Evolutionary conservation across 2,797 vertebrate genomes (phyloP).

Genomic region (Argya squamiceps): DNA sequence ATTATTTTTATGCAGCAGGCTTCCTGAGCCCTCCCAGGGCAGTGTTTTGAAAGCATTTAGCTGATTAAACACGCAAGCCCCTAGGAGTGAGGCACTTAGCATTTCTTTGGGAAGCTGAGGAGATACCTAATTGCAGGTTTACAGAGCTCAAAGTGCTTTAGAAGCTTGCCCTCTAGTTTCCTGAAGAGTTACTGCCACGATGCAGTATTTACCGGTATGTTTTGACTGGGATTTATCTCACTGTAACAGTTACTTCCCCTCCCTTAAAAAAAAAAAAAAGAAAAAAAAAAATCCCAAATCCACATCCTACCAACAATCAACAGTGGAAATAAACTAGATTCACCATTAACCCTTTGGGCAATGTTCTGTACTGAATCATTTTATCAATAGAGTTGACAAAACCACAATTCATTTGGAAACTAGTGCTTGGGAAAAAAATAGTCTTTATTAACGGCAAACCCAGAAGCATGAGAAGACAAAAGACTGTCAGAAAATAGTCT

Average conservation of each 20-base stretch:
- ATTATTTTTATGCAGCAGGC: not conserved
- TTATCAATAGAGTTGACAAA: not conserved
- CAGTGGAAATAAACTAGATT: not conserved
- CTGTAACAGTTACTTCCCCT: not conserved
- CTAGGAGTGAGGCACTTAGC: not conserved
- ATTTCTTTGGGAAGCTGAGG: not conserved
- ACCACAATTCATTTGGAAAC: not conserved
- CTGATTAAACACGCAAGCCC: not conserved
- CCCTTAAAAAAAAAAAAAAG: too few relatives aligned
- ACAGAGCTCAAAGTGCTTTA: slow-evolving; percentile 17
- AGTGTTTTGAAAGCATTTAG: slow-evolving; percentile 5
- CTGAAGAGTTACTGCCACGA: not conserved
- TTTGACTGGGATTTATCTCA: not conserved
- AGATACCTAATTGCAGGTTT: not conserved
- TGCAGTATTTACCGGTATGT: fast-evolving
- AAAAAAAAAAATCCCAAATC: not conserved
- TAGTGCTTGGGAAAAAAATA: not conserved
- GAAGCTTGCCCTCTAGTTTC: slow-evolving; percentile 59
- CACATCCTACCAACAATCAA: not conserved
- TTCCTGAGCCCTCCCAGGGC: not conserved
- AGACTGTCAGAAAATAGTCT: not conserved
- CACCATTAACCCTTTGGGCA: not conserved
- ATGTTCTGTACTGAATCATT: not conserved
- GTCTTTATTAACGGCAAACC: not conserved
- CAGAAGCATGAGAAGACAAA: not conserved